Evolutionary conservation across 2,888 invertebrate genomes (phyloP).

Genomic region (Maniola hyperantus): DNA sequence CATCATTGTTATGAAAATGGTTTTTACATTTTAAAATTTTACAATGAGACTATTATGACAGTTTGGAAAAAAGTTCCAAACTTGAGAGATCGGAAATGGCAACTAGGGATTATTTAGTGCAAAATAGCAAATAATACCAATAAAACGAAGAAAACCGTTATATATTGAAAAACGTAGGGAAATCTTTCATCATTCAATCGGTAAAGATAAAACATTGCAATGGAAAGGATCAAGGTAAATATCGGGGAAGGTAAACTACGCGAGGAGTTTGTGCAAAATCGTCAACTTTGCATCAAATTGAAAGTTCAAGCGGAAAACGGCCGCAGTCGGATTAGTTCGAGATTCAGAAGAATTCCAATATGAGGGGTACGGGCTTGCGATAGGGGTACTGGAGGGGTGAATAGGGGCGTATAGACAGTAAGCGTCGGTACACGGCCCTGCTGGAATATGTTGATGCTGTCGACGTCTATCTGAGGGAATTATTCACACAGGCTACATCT

Average conservation of each 20-base stretch:
- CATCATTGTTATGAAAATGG: too few species aligned
- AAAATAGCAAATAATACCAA: not conserved
- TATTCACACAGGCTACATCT: constrained; percentile 20
- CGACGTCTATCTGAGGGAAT: constrained; percentile 23
- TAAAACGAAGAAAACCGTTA: not conserved
- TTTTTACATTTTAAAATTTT: too few species aligned
- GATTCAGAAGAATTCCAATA: constrained; percentile 80
- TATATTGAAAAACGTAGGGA: not conserved
- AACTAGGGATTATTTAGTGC: not conserved
- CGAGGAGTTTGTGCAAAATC: constrained; percentile 35
- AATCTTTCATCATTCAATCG: not conserved
- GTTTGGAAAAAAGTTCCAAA: not conserved
- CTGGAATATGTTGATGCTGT: constrained; percentile 72
- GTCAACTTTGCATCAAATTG: constrained; percentile 58
- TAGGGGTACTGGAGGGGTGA: constrained; percentile 44
- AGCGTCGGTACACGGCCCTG: constrained; percentile 47
- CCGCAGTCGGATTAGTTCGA: constrained; percentile 62
- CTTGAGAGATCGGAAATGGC: not conserved
- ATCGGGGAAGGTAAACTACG: constrained; percentile 18
- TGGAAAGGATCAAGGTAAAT: constrained; percentile 14
- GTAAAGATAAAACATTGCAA: constrained; percentile 1
- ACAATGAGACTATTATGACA: not conserved
- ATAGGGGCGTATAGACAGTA: constrained; percentile 47
- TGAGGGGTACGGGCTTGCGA: constrained; percentile 57
- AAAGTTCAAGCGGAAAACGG: constrained; percentile 60